These are phyloP conservation scores for Micromesistius poutassou DNA, from an alignment of 2,797 vertebrate species.

Conservation along the genomic window DNA sequence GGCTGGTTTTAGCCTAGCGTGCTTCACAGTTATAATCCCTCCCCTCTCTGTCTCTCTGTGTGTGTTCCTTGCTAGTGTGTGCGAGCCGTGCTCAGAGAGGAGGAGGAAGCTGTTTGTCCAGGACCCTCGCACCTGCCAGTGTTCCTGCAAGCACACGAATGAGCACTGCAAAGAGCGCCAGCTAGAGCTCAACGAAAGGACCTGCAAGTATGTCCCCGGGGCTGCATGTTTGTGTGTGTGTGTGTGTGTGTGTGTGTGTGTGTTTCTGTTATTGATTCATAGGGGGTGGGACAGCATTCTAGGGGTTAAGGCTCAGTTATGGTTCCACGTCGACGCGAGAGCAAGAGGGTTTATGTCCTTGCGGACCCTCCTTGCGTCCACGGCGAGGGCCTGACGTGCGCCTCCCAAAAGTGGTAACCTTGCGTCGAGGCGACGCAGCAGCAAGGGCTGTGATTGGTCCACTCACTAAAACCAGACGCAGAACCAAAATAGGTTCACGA, in stretches of 20 bases:
- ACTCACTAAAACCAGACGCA: no score
- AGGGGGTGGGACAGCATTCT: no score
- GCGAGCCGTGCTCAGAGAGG: slow-evolving; percentile 87
- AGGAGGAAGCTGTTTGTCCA: slow-evolving; percentile 94
- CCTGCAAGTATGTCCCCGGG: slow-evolving; percentile 85
- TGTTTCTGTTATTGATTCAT: background rate
- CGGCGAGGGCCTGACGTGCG: no score
- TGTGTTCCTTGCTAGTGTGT: slow-evolving; percentile 81
- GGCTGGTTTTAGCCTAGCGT: slow-evolving; percentile 25
- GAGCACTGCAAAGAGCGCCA: slow-evolving; percentile 94
- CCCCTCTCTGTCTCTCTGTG: slow-evolving; percentile 73
- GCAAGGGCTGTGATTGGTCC: no score
- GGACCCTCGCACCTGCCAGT: slow-evolving; percentile 94
- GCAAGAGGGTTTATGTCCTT: no score
- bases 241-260: slow-evolving; percentile 4
- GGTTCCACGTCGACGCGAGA: no score
- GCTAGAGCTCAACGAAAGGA: slow-evolving; percentile 98
- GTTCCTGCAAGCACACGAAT: slow-evolving; percentile 97
- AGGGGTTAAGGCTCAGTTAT: no score
- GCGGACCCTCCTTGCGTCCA: no score
- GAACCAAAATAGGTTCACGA: no score
- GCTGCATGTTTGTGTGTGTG: slow-evolving; percentile 5
- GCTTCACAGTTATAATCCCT: slow-evolving; percentile 51
- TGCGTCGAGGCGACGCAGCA: no score
- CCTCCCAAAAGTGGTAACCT: no score